A percentile compares a stretch with the other conserved stretches of the same genome.
These are phyloP conservation scores for Tiliacea aurago DNA, from an alignment of 2,888 invertebrate species.

Conservation along the genomic window DNA sequence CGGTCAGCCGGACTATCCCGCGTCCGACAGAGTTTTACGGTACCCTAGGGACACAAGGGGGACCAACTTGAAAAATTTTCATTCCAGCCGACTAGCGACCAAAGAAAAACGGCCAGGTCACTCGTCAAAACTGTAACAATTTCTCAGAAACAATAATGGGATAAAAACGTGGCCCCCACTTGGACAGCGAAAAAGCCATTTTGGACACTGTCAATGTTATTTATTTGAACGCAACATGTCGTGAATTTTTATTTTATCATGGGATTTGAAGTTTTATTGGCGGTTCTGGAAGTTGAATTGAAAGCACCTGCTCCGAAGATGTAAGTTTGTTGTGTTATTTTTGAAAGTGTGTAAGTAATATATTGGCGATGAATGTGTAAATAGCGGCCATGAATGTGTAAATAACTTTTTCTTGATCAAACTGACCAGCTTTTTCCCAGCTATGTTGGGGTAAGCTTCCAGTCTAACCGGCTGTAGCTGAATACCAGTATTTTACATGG, in stretches of 20 bases:
- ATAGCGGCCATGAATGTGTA: neutral
- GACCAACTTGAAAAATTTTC: conserved; percentile 90
- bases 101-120: conserved; percentile 89
- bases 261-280: conserved; percentile 89
- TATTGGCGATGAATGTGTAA: neutral
- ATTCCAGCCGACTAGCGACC: conserved; percentile 84
- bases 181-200: conserved; percentile 87
- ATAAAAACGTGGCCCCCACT: conserved; percentile 81
- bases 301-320: conserved; percentile 66
- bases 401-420: neutral
- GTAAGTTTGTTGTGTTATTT: conserved; percentile 30
- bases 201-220: conserved; percentile 89
- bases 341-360: conserved; percentile 4
- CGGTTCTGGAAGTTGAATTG: conserved; percentile 73
- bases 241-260: conserved; percentile 88
- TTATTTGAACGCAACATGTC: conserved; percentile 87
- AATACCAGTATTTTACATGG: no score
- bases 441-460: no score
- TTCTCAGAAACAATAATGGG: conserved; percentile 90
- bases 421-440: no score
- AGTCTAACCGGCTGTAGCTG: no score
- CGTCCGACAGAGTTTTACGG: conserved; percentile 88
- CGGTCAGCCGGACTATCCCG: conserved; percentile 84
- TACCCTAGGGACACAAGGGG: conserved; percentile 86
- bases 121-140: conserved; percentile 90